Base-by-base conservation (phyloP, 2,797 vertebrate species). In the Channa striata region DNA sequence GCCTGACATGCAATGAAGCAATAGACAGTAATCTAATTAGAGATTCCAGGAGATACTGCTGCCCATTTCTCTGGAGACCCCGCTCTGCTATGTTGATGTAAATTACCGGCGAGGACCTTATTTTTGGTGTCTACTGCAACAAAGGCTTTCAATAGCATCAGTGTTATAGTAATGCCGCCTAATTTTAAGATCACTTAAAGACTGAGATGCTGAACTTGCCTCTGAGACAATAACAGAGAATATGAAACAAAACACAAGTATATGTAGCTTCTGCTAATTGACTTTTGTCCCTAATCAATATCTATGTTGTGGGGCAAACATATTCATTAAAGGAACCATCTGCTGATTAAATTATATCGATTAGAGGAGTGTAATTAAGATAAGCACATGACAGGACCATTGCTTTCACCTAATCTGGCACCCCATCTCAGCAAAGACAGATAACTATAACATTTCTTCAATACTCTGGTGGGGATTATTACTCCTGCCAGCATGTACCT, bases 21-120 rank as follows among this genome's bases (percentile, higher is more conserved):
- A 93, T 83, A 92, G 93, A 93, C 91, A 87, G 93, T 94, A 93
- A 94, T 94, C 93, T 93, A 94, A 94, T 94, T 94, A 94, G 89
- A 93, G 91, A 94, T 94, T 94, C 91, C 84, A 89, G 89, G 91
- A 94, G 93, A 94, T 92, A 88, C 84, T 65, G 44, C 80, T 78
- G 82, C 79, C 84, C 86, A 70, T 78, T 86, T 86, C 94, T 93
- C 93, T 73, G 36, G 89, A 92, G 93, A 93, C 86, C 69, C 77
- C 46, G 64, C 87, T 84, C 77, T 59, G 83, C 82, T 85, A 82
- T 77, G 70, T 85, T 93, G 91, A 93, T 93, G 91, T 81, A 93
- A 93, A 94, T 93, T 85, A 89, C 81, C 78, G 84, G 60, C 59
- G 84, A 93, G 90, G 89, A 92, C 89, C 90, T 91, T 89, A 85